Conservation (phyloP, 2,113 vertebrate genomes). For the Pomatostomus ruficeps region DNA sequence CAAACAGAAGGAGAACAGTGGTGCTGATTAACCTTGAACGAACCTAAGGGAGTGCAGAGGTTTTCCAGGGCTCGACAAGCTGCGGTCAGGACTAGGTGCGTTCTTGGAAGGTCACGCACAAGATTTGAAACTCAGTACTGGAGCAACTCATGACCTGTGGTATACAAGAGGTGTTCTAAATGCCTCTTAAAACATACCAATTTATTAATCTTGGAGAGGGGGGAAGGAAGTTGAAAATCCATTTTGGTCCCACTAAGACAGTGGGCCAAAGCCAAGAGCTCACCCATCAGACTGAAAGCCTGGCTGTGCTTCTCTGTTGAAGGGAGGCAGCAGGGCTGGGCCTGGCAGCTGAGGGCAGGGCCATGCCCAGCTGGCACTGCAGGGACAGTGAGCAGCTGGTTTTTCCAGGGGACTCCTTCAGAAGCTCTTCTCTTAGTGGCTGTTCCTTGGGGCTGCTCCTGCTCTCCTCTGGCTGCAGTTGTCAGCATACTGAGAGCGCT, state of each 20-base stretch:
- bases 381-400: neutral
- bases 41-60: neutral
- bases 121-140: neutral
- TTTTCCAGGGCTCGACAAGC: neutral
- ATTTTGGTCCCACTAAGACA: neutral
- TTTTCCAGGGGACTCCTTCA: neutral
- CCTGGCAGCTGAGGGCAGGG: neutral
- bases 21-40: conserved; percentile 41
- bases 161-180: neutral
- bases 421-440: neutral
- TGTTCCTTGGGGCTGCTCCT: neutral
- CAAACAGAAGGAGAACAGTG: neutral
- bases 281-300: neutral
- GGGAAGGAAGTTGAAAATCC: neutral
- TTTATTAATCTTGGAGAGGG: neutral
- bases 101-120: neutral
- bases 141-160: neutral
- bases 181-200: neutral
- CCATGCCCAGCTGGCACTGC: neutral
- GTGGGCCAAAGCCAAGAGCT: neutral
- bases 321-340: neutral
- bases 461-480: neutral
- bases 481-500: neutral
- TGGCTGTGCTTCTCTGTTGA: neutral
- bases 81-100: neutral